A percentile compares a stretch with the other conserved stretches of the same genome.
These are phyloP conservation scores for Caranx melampygus DNA, from an alignment of 2,113 vertebrate species.

Conservation along the genomic window DNA sequence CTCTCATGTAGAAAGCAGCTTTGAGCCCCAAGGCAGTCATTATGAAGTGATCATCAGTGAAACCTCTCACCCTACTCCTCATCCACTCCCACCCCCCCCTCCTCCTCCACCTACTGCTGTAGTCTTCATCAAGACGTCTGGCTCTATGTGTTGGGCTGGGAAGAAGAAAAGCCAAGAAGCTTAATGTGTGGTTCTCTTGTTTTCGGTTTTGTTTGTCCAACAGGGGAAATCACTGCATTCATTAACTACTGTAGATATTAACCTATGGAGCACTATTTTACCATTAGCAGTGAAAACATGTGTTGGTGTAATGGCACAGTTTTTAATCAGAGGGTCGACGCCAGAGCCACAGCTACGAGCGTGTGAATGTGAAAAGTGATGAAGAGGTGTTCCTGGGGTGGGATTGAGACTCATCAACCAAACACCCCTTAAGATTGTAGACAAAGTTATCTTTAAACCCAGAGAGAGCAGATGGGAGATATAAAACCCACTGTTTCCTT, in stretches of 20 bases:
- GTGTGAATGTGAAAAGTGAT: conserved; percentile 51
- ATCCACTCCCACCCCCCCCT: no score
- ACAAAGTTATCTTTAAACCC: not conserved
- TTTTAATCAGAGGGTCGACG: no score
- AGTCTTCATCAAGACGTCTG: conserved; percentile 24
- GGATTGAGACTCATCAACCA: not conserved
- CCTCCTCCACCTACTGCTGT: not conserved
- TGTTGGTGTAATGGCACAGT: conserved; percentile 41
- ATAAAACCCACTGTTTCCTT: not conserved
- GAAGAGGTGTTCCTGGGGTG: conserved; percentile 1
- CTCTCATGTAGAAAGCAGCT: conserved; percentile 16
- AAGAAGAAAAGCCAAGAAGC: not conserved
- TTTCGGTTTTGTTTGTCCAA: conserved; percentile 35
- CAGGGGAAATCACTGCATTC: conserved; percentile 54
- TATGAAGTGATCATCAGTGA: conserved; percentile 42
- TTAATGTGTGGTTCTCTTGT: not conserved
- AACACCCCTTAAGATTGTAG: not conserved
- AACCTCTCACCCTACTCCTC: conserved; percentile 4
- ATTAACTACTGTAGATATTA: conserved; percentile 58
- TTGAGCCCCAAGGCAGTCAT: conserved; percentile 26
- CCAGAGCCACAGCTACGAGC: conserved; percentile 32
- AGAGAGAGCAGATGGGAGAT: not conserved
- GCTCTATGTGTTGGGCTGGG: not conserved
- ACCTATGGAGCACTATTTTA: conserved; percentile 43
- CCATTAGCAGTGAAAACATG: not conserved